These are phyloP conservation scores for Aurelia coerulea DNA, from an alignment of 30 jellyfish, hydroid and myxozoan genomes.

Conservation along the genomic window DNA sequence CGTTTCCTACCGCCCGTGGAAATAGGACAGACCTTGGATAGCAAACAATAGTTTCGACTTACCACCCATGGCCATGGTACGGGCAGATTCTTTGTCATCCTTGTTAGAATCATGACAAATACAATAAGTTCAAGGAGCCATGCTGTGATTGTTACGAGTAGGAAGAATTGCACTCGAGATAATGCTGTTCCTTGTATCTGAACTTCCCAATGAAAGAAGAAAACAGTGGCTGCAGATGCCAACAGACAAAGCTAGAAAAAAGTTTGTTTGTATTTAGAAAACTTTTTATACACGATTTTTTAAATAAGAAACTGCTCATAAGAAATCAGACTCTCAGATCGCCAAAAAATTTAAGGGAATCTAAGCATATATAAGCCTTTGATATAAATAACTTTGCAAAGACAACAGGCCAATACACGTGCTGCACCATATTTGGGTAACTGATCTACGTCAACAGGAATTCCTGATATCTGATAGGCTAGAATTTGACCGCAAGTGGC, in stretches of 20 bases:
- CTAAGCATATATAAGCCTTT: too few relatives aligned
- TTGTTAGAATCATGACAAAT: slow-evolving; percentile 55
- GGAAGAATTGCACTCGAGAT: slow-evolving; percentile 80
- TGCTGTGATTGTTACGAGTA: slow-evolving; percentile 70
- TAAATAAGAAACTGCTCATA: too few relatives aligned
- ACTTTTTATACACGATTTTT: not conserved
- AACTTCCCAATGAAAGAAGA: slow-evolving; percentile 64
- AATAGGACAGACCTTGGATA: too few relatives aligned
- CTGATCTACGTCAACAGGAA: too few relatives aligned
- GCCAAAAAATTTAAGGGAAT: too few relatives aligned
- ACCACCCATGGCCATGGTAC: slow-evolving; percentile 95
- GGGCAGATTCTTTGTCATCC: slow-evolving; percentile 76
- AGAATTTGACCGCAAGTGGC: too few relatives aligned
- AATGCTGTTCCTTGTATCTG: slow-evolving; percentile 52
- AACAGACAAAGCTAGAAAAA: slow-evolving; percentile 49
- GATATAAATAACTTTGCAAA: too few relatives aligned
- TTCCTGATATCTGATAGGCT: too few relatives aligned
- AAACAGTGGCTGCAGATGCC: slow-evolving; percentile 63
- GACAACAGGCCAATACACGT: too few relatives aligned
- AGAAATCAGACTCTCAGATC: too few relatives aligned
- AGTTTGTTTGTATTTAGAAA: not conserved
- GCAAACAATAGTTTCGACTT: not conserved
- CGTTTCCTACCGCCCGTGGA: too few relatives aligned
- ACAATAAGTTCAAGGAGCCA: slow-evolving; percentile 60
- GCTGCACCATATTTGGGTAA: too few relatives aligned